Conservation (phyloP, 2,888 invertebrate genomes). For the Cephus sareptanus region DNA sequence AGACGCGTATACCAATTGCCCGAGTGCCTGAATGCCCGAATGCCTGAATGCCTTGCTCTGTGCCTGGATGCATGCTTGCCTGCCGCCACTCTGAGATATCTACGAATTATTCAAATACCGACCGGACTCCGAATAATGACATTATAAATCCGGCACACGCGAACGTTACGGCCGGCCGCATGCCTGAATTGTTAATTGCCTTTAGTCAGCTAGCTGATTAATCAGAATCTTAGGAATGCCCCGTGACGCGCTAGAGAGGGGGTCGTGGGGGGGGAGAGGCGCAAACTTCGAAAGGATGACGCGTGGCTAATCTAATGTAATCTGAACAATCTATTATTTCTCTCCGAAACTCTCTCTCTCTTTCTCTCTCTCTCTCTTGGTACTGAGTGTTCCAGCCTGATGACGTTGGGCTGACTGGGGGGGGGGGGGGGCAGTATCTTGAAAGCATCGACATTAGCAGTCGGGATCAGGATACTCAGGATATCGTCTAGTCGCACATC, state of each 20-base stretch:
- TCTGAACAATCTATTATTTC: too few relatives aligned
- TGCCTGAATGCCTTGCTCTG: not conserved
- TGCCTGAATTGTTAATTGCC: constrained; percentile 15
- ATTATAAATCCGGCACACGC: constrained; percentile 12
- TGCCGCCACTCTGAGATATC: constrained; percentile 6
- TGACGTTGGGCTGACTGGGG: too few relatives aligned
- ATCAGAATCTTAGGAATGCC: constrained; percentile 4
- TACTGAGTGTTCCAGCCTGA: too few relatives aligned
- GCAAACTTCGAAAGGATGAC: too few relatives aligned
- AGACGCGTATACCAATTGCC: not conserved
- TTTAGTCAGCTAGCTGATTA: constrained; percentile 4
- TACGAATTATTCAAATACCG: constrained; percentile 11
- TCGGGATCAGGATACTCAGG: not conserved
- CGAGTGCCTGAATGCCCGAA: not conserved
- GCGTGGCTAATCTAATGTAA: too few relatives aligned
- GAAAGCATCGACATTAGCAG: too few relatives aligned
- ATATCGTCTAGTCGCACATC: constrained; percentile 6
- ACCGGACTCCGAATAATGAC: constrained; percentile 10
- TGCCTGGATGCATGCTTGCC: not conserved
- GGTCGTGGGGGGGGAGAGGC: too few relatives aligned
- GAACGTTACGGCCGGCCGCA: not conserved
- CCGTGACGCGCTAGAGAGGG: not conserved
- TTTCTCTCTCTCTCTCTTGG: too few relatives aligned
- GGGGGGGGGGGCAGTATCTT: too few relatives aligned
- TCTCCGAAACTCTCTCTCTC: too few relatives aligned